Evolutionary conservation across 2,797 vertebrate species (phyloP).

Genomic region (Phaenicophaeus curvirostris): DNA sequence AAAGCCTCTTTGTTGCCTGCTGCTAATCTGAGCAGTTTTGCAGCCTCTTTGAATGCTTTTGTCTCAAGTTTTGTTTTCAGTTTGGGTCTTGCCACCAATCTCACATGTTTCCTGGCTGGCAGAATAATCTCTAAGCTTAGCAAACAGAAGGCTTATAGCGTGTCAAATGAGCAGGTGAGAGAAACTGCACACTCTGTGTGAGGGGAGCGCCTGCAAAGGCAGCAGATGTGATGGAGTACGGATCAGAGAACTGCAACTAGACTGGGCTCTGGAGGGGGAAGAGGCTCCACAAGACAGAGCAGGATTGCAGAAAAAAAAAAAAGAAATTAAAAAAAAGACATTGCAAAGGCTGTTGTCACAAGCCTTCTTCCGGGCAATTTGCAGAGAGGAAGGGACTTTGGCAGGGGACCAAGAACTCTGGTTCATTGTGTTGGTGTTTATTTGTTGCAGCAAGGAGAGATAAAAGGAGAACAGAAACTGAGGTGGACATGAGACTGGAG

Average conservation of each 20-base stretch:
- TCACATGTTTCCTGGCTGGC: constrained; percentile 42
- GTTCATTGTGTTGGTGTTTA: background rate
- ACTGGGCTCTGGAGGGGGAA: background rate
- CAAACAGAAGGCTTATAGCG: background rate
- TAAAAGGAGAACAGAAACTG: background rate
- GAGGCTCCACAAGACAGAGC: background rate
- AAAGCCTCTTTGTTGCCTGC: background rate
- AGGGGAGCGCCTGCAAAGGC: background rate
- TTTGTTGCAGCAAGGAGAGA: background rate
- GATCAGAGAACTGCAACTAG: background rate
- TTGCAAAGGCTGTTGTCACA: background rate
- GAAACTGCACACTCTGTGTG: background rate
- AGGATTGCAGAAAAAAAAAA: background rate
- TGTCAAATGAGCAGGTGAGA: background rate
- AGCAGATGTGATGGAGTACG: fast-evolving
- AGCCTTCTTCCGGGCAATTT: background rate
- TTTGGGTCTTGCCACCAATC: background rate
- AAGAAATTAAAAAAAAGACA: background rate
- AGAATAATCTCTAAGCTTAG: background rate
- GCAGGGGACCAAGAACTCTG: background rate
- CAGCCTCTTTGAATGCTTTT: background rate
- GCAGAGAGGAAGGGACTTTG: constrained; percentile 20
- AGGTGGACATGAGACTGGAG: background rate
- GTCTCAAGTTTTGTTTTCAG: constrained; percentile 23
- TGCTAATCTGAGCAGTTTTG: background rate